Evolutionary conservation across 2,797 vertebrate genomes (phyloP).

Genomic region (Channallabes apus): DNA sequence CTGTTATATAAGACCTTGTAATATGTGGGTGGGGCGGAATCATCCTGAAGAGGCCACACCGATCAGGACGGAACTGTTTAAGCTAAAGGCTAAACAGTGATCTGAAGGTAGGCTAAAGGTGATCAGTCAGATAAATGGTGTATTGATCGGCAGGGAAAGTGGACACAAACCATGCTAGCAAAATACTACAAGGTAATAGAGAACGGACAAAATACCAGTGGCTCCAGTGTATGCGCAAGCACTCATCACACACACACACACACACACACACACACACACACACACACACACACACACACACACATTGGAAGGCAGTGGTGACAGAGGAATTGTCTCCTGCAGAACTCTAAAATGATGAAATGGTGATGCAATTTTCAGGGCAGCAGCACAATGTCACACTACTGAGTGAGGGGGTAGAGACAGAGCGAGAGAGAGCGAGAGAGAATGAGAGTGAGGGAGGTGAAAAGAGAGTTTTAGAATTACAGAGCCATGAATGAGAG

Average conservation of each 20-base stretch:
- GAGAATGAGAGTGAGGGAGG: background rate
- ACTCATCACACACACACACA: constrained; percentile 17
- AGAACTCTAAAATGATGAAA: constrained; percentile 52
- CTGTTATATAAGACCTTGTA: background rate
- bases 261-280: constrained; percentile 22
- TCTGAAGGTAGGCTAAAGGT: background rate
- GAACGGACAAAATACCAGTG: constrained; percentile 8
- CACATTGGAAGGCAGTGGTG: background rate
- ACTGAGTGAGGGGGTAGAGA: constrained; percentile 35
- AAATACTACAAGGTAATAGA: background rate
- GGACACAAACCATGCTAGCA: constrained; percentile 1
- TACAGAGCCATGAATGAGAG: no score
- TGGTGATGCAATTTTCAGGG: constrained; percentile 40
- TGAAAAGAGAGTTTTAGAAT: background rate
- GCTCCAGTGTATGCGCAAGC: background rate
- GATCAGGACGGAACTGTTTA: background rate
- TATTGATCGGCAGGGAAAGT: constrained; percentile 6
- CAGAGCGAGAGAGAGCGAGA: constrained; percentile 2
- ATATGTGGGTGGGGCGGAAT: background rate
- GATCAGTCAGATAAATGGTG: background rate
- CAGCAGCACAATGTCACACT: constrained; percentile 36
- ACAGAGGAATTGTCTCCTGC: constrained; percentile 33
- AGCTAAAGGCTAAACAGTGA: no score
- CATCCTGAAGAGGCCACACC: background rate
- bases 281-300: background rate